Evolutionary conservation across 2,888 invertebrate genomes (phyloP), one percentile per base, ranked within the genome.

Genomic region (Lissonota sp.): DNA sequence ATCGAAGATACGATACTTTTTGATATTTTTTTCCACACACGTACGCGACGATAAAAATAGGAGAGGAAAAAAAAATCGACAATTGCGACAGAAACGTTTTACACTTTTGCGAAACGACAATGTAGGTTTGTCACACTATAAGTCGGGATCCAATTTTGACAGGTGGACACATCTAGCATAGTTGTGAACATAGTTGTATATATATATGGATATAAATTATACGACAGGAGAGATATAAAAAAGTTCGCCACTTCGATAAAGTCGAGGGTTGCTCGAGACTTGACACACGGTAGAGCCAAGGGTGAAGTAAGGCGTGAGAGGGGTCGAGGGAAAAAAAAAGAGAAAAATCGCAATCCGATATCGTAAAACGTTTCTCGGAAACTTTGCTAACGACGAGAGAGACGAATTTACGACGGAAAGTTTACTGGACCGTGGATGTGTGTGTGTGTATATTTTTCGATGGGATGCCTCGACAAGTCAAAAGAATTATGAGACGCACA

Each of bases 301-400:
- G 40, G 51, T 12, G 39, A 58, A 58, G 46, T 39, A 62, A 67
- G 55, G 62, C 44, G 44, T 62, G 60, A 16, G 8, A 63, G 26
- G 42, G 12, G 39, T 40, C 40, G 60, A 73, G 46, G 51, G 55
- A 12, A 42, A 57, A 64, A 63, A 76, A 63, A 67, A 69, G 12
- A 49, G 40, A 74, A 64, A 70, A 63, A 46, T 77, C 55, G 71
- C 75, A 76, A 76, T 72, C 67, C 76, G 76, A 77, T 73, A 72
- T 80, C 72, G 80, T 80, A 80, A 80, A 80, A 80, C 72, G 76
- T 80, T 80, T 73, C 75, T 58, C 60, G 60, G 57, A 60, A 80
- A 80, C 64, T 76, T 80, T 64, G 53, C 57, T 80, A 64, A 80
- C 76, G 76, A 76, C 63, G 62, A 72, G 76, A 80, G 67, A 76